Conservation (phyloP, 30 jellyfish, hydroid and myxozoan genomes). For the Pelagia noctiluca region DNA sequence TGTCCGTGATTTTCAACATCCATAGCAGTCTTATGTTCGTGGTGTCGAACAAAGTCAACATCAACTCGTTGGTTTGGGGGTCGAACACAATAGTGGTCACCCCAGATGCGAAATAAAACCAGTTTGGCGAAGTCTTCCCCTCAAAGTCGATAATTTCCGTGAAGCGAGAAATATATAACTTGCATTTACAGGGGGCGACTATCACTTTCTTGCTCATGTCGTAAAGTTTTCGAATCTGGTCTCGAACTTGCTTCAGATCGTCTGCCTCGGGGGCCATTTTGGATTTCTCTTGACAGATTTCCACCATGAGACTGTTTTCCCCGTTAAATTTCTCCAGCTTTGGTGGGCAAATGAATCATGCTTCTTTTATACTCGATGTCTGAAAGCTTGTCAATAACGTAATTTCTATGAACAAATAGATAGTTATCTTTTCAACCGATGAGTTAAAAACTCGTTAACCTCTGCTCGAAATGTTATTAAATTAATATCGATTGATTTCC, state of each 20-base stretch:
- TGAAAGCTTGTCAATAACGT: too few relatives aligned
- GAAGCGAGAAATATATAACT: slow-evolving; percentile 72
- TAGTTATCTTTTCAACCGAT: too few relatives aligned
- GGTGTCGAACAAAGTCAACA: slow-evolving; percentile 61
- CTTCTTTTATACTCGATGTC: too few relatives aligned
- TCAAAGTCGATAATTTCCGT: slow-evolving; percentile 61
- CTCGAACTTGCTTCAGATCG: slow-evolving; percentile 11
- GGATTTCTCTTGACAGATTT: too few relatives aligned
- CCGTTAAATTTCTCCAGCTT: too few relatives aligned
- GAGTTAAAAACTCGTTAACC: too few relatives aligned
- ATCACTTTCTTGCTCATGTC: slow-evolving; percentile 54
- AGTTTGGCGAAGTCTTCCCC: slow-evolving; percentile 78
- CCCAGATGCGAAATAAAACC: slow-evolving; percentile 84
- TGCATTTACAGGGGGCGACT: slow-evolving; percentile 85
- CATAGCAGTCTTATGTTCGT: slow-evolving; percentile 59
- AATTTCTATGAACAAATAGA: too few relatives aligned
- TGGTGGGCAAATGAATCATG: too few relatives aligned
- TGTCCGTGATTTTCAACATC: slow-evolving; percentile 64
- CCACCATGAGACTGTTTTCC: too few relatives aligned
- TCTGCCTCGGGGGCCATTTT: slow-evolving; percentile 21
- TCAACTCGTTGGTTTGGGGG: slow-evolving; percentile 34
- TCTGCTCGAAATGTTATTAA: too few relatives aligned
- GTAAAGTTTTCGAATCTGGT: slow-evolving; percentile 16
- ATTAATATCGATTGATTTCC: too few relatives aligned
- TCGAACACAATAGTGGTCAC: slow-evolving; percentile 69